A percentile compares a stretch with the other conserved stretches of the same genome.
Evolutionary conservation across 2,888 invertebrate species (phyloP).

Genomic region (Octodonta nipae): DNA sequence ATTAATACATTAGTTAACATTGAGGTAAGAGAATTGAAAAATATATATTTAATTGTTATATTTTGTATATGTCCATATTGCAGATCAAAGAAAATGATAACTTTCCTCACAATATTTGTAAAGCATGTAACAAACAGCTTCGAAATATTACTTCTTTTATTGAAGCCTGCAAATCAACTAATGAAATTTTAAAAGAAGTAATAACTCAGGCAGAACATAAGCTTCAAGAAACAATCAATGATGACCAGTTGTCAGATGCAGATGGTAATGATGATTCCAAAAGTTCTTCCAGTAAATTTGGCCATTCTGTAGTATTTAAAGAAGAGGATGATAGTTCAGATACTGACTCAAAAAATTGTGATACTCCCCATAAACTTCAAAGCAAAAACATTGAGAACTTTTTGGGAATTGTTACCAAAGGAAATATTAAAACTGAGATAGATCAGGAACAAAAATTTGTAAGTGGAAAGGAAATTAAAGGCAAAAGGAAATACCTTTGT

Average conservation of each 20-base stretch:
- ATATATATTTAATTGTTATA: no score
- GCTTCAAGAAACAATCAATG: slow-evolving; percentile 6
- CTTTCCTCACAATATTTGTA: slow-evolving; percentile 14
- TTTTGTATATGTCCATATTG: no score
- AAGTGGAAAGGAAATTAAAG: slow-evolving; percentile 14
- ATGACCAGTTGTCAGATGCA: slow-evolving; percentile 5
- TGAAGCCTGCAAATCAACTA: slow-evolving; percentile 11
- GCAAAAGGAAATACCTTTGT: slow-evolving; percentile 13
- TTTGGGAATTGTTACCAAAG: not conserved
- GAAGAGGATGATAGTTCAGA: slow-evolving; percentile 3
- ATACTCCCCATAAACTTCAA: no score
- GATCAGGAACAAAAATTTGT: slow-evolving; percentile 10
- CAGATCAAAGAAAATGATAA: slow-evolving; percentile 13
- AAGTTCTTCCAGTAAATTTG: not conserved
- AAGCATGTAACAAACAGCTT: slow-evolving; percentile 11
- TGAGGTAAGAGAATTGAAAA: slow-evolving; percentile 12
- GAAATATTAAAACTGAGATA: slow-evolving; percentile 2
- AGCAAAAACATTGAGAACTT: not conserved
- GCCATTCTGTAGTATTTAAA: slow-evolving; percentile 7
- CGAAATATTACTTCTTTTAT: slow-evolving; percentile 11
- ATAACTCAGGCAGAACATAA: slow-evolving; percentile 7
- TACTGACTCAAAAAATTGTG: no score
- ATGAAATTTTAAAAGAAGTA: slow-evolving; percentile 9
- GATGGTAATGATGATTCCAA: slow-evolving; percentile 8
- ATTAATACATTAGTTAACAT: no score